These are phyloP conservation scores for Tyto alba DNA, from an alignment of 2,113 vertebrate species.

Conservation along the genomic window DNA sequence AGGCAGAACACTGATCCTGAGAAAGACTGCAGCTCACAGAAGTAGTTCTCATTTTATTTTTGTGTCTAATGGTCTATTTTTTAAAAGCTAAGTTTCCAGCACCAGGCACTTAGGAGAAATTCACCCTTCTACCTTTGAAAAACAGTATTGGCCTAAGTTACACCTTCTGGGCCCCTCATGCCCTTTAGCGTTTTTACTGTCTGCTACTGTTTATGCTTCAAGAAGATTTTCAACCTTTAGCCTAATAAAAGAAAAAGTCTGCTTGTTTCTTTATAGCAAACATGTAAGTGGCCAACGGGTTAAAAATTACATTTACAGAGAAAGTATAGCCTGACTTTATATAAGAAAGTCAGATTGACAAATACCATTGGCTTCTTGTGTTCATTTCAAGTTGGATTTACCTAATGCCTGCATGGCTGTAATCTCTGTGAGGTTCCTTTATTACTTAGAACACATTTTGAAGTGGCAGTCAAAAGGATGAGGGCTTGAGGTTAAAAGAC, in stretches of 20 bases:
- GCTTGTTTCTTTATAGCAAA: not conserved
- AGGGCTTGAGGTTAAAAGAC: slow-evolving; percentile 27
- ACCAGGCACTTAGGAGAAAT: not conserved
- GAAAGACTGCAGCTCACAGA: not conserved
- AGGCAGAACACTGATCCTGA: not conserved
- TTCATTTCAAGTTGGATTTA: slow-evolving; percentile 37
- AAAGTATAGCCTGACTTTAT: not conserved
- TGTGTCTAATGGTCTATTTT: not conserved
- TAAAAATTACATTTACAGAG: not conserved
- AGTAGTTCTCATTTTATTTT: not conserved
- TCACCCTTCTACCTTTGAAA: not conserved
- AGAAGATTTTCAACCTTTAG: slow-evolving; percentile 22
- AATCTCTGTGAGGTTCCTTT: slow-evolving; percentile 33
- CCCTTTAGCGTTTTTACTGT: not conserved
- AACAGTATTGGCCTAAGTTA: not conserved
- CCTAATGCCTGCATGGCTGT: not conserved
- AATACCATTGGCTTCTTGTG: not conserved
- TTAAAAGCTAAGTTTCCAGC: not conserved
- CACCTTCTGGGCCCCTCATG: not conserved
- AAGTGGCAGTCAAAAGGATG: slow-evolving; percentile 48
- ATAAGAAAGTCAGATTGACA: not conserved
- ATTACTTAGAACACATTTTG: slow-evolving; percentile 41
- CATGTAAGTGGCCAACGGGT: not conserved
- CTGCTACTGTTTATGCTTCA: not conserved
- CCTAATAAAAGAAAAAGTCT: not conserved